Conservation (phyloP, 1,140 invertebrate species). For the Littorina saxatilis region DNA sequence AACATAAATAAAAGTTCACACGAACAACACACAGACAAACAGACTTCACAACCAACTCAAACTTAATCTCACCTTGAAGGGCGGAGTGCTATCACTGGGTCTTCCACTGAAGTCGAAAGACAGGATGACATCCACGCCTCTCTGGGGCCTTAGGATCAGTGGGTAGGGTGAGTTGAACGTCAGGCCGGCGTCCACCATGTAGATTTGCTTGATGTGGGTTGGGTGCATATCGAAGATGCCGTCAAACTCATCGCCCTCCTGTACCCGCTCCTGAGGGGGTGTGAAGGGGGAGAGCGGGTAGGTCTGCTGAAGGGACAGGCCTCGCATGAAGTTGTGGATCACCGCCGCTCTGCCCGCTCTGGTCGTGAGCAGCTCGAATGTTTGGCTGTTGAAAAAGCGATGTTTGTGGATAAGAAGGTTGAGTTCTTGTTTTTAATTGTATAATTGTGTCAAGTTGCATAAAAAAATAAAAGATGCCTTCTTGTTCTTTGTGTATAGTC, state of each 20-base stretch:
- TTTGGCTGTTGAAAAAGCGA: too few species aligned
- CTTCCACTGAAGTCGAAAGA: constrained; percentile 78
- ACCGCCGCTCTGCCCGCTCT: constrained; percentile 76
- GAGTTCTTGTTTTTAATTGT: too few species aligned
- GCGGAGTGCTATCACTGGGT: constrained; percentile 71
- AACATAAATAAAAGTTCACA: neutral
- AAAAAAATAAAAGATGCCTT: too few species aligned
- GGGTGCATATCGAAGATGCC: constrained; percentile 74
- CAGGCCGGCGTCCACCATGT: constrained; percentile 77
- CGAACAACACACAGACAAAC: too few species aligned
- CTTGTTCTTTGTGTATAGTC: too few species aligned
- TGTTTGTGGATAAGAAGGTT: too few species aligned
- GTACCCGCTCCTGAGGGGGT: constrained; percentile 43
- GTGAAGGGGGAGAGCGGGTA: constrained; percentile 75
- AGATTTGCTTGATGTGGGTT: constrained; percentile 75
- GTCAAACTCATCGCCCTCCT: constrained; percentile 70
- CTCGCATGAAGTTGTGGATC: constrained; percentile 77
- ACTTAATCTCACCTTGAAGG: constrained; percentile 73
- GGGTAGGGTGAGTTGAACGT: constrained; percentile 78
- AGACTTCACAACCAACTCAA: neutral
- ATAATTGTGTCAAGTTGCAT: too few species aligned
- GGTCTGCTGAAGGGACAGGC: constrained; percentile 73
- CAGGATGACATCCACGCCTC: constrained; percentile 76
- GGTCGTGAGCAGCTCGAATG: constrained; percentile 71
- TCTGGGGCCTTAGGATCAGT: constrained; percentile 75